Conservation (phyloP, 2,888 invertebrate species). For the Andrena trimmerana region DNA sequence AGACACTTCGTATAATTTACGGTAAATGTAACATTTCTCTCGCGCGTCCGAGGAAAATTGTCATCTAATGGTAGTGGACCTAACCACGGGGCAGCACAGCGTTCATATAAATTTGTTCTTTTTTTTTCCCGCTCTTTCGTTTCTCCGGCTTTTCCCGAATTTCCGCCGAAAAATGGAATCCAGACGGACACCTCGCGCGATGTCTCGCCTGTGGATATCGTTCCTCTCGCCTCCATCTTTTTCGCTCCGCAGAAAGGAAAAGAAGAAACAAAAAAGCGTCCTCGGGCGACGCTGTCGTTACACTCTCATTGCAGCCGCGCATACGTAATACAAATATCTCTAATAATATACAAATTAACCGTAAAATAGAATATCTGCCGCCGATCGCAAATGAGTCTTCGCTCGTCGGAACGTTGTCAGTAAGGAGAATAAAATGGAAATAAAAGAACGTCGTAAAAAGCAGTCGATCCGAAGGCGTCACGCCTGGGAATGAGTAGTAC, state of each 20-base stretch:
- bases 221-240: conserved; percentile 28
- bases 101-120: conserved; percentile 38
- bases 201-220: conserved; percentile 37
- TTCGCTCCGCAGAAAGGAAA: conserved; percentile 40
- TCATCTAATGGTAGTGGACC: conserved; percentile 62
- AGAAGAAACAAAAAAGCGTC: conserved; percentile 33
- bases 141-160: conserved; percentile 8
- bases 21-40: conserved; percentile 64
- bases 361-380: conserved; percentile 66
- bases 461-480: conserved; percentile 19
- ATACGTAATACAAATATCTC: conserved; percentile 79
- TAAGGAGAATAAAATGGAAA: conserved; percentile 49
- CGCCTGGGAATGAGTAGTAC: conserved; percentile 25
- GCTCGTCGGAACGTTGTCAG: conserved; percentile 70
- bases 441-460: conserved; percentile 14
- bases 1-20: conserved; percentile 77
- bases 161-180: conserved; percentile 46
- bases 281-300: conserved; percentile 7
- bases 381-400: conserved; percentile 66
- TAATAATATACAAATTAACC: conserved; percentile 80
- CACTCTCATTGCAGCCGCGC: conserved; percentile 66
- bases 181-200: conserved; percentile 38
- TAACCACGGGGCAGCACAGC: conserved; percentile 68
- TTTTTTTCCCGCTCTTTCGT: conserved; percentile 22
- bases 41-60: conserved; percentile 67